phyloP scores from a whole-genome alignment of 2,888 invertebrate genomes.

The Myopa tessellatipennis region DNA sequence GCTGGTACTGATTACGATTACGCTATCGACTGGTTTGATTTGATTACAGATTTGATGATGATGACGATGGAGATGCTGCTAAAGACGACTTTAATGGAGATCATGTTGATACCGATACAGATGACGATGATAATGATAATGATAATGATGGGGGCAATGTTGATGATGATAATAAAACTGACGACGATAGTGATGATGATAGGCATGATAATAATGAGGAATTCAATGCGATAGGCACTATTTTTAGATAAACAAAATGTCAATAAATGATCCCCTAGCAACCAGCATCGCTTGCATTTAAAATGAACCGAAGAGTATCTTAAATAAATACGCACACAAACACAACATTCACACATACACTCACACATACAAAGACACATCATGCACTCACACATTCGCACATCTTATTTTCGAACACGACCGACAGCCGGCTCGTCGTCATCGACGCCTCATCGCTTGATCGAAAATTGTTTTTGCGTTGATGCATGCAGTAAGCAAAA shows the following conservation, averaged over 20 bases:
- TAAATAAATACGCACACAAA: neutral
- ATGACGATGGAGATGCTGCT: too few relatives aligned
- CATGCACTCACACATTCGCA: neutral
- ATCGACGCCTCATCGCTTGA: conserved; percentile 46
- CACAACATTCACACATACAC: neutral
- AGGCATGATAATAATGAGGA: neutral
- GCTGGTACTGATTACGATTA: too few relatives aligned
- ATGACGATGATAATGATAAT: neutral
- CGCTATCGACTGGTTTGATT: too few relatives aligned
- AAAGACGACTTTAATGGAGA: too few relatives aligned
- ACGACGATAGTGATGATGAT: neutral
- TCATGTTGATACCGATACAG: neutral
- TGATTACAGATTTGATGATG: too few relatives aligned
- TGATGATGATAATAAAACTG: neutral
- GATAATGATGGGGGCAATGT: too few relatives aligned
- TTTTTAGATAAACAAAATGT: neutral
- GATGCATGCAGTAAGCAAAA: conserved; percentile 44
- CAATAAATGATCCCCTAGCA: neutral
- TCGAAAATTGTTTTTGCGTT: conserved; percentile 43
- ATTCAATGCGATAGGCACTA: neutral
- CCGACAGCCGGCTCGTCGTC: conserved; percentile 44
- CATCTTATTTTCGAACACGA: conserved; percentile 35
- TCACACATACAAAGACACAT: neutral
- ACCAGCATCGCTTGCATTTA: too few relatives aligned
- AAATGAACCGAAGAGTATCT: neutral